Evolutionary conservation across 30 jellyfish, hydroid and myxozoan genomes (phyloP).

Genomic region (Aurelia sp.): DNA sequence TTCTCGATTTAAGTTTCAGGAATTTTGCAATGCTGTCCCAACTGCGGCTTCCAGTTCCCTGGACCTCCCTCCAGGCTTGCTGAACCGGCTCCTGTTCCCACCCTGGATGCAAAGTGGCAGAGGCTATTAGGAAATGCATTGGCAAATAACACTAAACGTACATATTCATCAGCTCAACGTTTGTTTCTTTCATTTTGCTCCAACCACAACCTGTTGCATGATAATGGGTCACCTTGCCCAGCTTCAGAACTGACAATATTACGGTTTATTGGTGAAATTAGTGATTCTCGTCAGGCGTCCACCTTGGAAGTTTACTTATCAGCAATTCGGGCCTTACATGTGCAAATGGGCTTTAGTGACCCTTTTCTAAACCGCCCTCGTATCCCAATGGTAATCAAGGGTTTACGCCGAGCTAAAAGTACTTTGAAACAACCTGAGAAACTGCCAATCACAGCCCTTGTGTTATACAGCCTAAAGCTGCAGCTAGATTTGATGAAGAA

Average conservation of each 20-base stretch:
- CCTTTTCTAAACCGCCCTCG: conserved; percentile 4
- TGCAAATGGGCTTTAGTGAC: neutral
- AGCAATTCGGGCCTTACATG: conserved; percentile 26
- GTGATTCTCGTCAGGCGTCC: neutral
- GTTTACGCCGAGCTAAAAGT: neutral
- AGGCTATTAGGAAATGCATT: neutral
- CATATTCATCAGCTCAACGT: conserved; percentile 21
- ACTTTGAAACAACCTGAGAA: neutral
- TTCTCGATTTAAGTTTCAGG: conserved; percentile 15
- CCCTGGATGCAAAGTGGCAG: conserved; percentile 44
- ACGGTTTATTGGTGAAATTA: conserved; percentile 7
- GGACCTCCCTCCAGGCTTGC: neutral
- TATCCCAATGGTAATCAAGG: neutral
- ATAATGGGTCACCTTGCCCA: conserved; percentile 1
- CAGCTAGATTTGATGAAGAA: neutral
- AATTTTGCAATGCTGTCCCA: neutral
- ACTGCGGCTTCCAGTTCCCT: neutral
- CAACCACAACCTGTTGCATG: neutral
- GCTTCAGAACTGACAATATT: conserved; percentile 23
- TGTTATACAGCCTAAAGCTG: neutral
- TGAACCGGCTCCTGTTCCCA: conserved; percentile 3
- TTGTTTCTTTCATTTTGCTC: neutral
- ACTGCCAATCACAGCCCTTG: conserved; percentile 16
- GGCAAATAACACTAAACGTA: neutral
- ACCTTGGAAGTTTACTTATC: conserved; percentile 7